phyloP scores from a whole-genome alignment of 2,888 invertebrate species.

The Chloroclystis v-ata region DNA sequence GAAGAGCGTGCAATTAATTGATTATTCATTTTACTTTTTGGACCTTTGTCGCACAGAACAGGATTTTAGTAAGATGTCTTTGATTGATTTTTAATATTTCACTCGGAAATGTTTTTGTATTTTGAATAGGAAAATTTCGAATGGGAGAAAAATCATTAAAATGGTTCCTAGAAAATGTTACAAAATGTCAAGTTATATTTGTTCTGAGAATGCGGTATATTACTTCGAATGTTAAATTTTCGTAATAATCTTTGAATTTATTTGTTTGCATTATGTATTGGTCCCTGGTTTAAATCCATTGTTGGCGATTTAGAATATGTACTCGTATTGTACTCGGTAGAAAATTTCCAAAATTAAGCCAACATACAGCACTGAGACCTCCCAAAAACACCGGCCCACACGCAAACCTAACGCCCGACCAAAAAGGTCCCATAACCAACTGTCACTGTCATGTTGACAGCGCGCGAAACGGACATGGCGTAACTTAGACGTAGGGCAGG shows the following conservation, averaged over 20 bases:
- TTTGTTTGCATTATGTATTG: too few species aligned
- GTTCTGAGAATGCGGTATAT: too few species aligned
- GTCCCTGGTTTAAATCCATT: too few species aligned
- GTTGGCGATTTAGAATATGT: too few species aligned
- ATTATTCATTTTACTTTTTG: slow-evolving; percentile 32
- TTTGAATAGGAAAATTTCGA: not conserved
- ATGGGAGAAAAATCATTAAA: too few species aligned
- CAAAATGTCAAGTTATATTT: too few species aligned
- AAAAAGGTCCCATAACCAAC: slow-evolving; percentile 55
- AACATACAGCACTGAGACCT: too few species aligned
- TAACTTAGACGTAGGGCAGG: slow-evolving; percentile 75
- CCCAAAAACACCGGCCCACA: slow-evolving; percentile 25
- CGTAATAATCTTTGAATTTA: too few species aligned
- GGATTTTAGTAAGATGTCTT: slow-evolving; percentile 11
- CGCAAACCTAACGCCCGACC: slow-evolving; percentile 35
- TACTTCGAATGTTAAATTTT: too few species aligned
- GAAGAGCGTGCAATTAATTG: slow-evolving; percentile 49
- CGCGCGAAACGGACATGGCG: slow-evolving; percentile 63
- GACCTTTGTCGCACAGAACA: slow-evolving; percentile 12
- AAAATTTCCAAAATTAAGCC: too few species aligned
- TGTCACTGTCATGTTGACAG: slow-evolving; percentile 64
- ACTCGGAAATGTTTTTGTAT: not conserved
- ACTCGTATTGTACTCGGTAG: too few species aligned
- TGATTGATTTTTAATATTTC: slow-evolving; percentile 14
- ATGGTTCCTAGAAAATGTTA: too few species aligned